Percentiles rank a stretch among this genome's conserved stretches.
These are phyloP conservation scores for Catostomus latipinnis DNA, from an alignment of 2,797 vertebrate species.

Conservation along the genomic window DNA sequence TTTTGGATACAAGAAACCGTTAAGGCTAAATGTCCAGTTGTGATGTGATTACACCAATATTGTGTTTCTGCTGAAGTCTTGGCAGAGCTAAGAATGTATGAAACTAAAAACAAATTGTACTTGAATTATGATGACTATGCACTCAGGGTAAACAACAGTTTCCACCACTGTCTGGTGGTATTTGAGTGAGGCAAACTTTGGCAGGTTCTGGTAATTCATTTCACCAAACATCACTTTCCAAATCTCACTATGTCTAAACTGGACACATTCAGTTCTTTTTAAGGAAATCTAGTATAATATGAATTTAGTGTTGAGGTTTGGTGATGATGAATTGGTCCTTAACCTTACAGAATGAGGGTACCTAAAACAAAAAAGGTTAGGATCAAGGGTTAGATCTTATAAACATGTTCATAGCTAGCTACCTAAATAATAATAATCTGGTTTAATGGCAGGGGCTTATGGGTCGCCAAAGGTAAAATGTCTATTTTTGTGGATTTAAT, in stretches of 20 bases:
- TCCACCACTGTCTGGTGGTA: slow-evolving; percentile 55
- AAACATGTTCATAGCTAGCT: too few species aligned
- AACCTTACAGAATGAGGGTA: too few species aligned
- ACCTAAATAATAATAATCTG: too few species aligned
- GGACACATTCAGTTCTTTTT: neutral
- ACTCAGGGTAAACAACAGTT: slow-evolving; percentile 56
- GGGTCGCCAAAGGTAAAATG: too few species aligned
- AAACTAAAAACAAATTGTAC: slow-evolving; percentile 67
- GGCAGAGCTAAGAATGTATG: slow-evolving; percentile 67
- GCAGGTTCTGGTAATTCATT: slow-evolving; percentile 52
- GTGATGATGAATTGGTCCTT: too few species aligned
- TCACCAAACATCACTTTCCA: slow-evolving; percentile 42
- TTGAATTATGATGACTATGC: slow-evolving; percentile 51
- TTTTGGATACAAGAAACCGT: slow-evolving; percentile 23
- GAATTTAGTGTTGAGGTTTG: too few species aligned
- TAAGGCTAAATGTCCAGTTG: slow-evolving; percentile 25
- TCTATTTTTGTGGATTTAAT: too few species aligned
- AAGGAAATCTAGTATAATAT: too few species aligned
- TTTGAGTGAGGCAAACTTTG: slow-evolving; percentile 63
- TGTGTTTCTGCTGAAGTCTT: slow-evolving; percentile 41
- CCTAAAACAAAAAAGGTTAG: too few species aligned
- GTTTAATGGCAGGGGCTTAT: too few species aligned
- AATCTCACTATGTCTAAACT: slow-evolving; percentile 17
- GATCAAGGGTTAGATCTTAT: too few species aligned
- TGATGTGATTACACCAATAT: slow-evolving; percentile 56